Base-by-base conservation (phyloP, 2,797 vertebrate species). In the Peromyscus aztecus region DNA sequence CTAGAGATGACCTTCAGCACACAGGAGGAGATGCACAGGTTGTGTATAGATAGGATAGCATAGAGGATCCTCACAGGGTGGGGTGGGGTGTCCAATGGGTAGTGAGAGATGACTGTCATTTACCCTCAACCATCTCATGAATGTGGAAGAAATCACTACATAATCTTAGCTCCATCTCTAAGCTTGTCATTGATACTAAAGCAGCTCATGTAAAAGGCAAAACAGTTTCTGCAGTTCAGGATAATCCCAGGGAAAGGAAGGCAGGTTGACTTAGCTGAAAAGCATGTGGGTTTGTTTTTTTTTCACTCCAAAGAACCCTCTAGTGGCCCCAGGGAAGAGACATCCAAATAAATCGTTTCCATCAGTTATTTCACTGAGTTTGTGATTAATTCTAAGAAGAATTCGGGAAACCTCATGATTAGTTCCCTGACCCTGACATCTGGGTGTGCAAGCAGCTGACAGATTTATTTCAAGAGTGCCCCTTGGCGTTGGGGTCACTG, bases 341-440 rank as follows among this genome's bases (percentile, higher is more conserved):
- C 34, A 59, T 57, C 37, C 29, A 59, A 87, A 91, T 94, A 89
- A 96, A 87, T 94, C 91, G 89, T 61, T 43, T 57, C 86, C 57
- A 85, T 90, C 63, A 2, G 65, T 73, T 89, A 78, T 94, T 96
- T 94, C 94, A 46, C 78, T 67, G 94, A 75, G 52, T 65, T 55
- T 59, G 63, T 92, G 94, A 97, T 92, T 94, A 83, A 94, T 95
- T 94, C 85, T 37, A 57, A 87, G 87, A 59, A 80, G 97, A 94
- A 49, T 73, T 88, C 89, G 78, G 82, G 69, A 96, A 94, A 90
- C 85, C 78, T 81, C 94, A n/a, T 52, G 89, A 61, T 92, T 37
- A 91, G 43, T 27, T 93, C 90, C 16, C 31, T 67, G 67, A 73
- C 94, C 95, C 89, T 21, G 21, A 95, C 71, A 43, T 13, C 90